Percentiles rank a stretch among this genome's conserved stretches.
These are phyloP conservation scores for Lepidurus arcticus DNA, from an alignment of 1,140 invertebrate genomes.

Conservation along the genomic window DNA sequence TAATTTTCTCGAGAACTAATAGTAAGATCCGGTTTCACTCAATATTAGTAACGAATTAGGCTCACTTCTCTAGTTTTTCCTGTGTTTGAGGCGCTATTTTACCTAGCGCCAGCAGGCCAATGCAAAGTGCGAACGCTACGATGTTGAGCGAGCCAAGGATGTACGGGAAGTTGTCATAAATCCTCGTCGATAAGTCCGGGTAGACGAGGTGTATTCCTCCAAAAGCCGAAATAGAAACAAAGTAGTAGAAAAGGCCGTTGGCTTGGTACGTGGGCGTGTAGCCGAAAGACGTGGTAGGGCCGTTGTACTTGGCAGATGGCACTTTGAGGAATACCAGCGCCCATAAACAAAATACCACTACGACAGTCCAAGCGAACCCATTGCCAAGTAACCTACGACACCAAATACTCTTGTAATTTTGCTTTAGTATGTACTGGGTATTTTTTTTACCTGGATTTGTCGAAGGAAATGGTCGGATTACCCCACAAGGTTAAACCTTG, in stretches of 20 bases:
- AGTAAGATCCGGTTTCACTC: background rate
- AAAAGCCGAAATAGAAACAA: conserved; percentile 45
- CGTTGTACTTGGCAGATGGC: conserved; percentile 47
- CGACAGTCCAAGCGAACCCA: conserved; percentile 42
- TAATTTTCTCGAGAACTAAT: background rate
- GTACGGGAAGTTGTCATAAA: conserved; percentile 50
- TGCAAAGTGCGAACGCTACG: conserved; percentile 50
- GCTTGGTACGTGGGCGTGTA: conserved; percentile 50
- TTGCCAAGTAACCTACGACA: conserved; percentile 40
- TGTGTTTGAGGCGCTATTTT: conserved; percentile 41
- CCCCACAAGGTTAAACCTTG: conserved; percentile 42
- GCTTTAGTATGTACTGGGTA: background rate
- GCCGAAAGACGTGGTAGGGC: conserved; percentile 50
- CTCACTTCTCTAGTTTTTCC: conserved; percentile 31
- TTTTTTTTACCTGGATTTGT: conserved; percentile 25
- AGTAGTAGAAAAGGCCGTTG: conserved; percentile 53
- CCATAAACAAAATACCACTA: conserved; percentile 41
- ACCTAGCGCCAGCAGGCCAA: conserved; percentile 47
- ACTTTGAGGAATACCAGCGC: conserved; percentile 44
- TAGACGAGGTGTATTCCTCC: conserved; percentile 39
- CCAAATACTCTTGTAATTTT: background rate
- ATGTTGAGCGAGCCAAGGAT: conserved; percentile 50
- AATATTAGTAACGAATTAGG: background rate
- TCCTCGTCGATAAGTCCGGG: conserved; percentile 40
- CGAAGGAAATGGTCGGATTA: conserved; percentile 36